Evolutionary conservation across 2,113 vertebrate genomes (phyloP), one percentile per base, ranked within the genome.

Genomic region (Motacilla alba): DNA sequence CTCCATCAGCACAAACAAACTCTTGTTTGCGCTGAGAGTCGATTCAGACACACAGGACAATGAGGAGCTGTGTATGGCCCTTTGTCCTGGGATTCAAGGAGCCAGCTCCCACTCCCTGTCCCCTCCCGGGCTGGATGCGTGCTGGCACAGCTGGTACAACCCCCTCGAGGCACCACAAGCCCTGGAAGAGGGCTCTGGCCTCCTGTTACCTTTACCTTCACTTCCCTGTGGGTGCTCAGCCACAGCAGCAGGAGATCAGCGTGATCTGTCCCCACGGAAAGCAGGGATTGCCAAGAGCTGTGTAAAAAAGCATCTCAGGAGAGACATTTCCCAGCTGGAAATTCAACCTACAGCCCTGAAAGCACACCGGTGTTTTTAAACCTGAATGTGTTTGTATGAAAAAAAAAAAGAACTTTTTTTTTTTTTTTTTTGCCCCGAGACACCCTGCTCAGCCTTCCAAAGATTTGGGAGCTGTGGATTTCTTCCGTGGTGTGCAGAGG

Each of bases 391-490:
- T 17, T 72, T 76, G 11, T 2, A 62, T 3, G 31, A 18, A 6
- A 20, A 27, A 23, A 41, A 43, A 21, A 4, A 33, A 1, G 4
- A 46, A 52, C 17, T 9, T 19, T 15, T 4, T 8, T 3, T 4
- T 4, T 1, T 0, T 2, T n/a, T n/a, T n/a, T n/a, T n/a, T n/a
- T n/a, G n/a, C 20, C 20, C 6, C 9, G 7, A 52, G 41, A 73
- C 6, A 11, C 1, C 8, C 12, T 23, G 18, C 53, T 60, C 64
- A 77, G 68, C 17, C n/a, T 37, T 56, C 27, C 8, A 30, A 41
- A 8, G 8, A 18, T 27, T 18, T 26, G 58, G 50, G 50, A 91
- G 50, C 52, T 3, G 16, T 3, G 56, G 43, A 33, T 68, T 50
- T 70, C 26, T 37, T 19, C 50, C 8, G 5, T 1, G 7, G 33